Percentiles rank a stretch among this genome's conserved stretches.
Evolutionary conservation across 2,888 invertebrate genomes (phyloP).

Genomic region (Sarcophaga rosellei): DNA sequence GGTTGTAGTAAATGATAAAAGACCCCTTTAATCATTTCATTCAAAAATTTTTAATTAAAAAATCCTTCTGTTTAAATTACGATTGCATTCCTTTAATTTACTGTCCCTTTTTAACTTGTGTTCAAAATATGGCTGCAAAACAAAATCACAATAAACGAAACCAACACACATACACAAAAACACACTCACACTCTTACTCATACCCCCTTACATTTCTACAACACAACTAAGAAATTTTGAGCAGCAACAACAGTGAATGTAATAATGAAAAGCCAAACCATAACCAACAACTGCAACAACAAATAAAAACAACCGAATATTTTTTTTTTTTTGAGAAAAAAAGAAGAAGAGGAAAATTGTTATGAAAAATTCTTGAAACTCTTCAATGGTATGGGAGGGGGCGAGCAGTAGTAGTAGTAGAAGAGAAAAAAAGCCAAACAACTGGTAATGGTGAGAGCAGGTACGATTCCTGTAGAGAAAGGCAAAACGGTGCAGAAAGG

Average conservation of each 20-base stretch:
- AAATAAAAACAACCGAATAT: constrained; percentile 9
- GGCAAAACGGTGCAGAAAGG: neutral
- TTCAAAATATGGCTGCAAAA: constrained; percentile 61
- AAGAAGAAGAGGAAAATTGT: constrained; percentile 49
- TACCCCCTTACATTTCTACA: too few relatives aligned
- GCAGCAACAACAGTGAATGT: constrained; percentile 29
- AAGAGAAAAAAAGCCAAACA: neutral
- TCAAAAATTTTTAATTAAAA: too few relatives aligned
- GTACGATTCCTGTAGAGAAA: neutral
- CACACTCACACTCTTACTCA: too few relatives aligned
- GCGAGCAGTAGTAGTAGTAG: too few relatives aligned
- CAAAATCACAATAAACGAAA: constrained; percentile 60
- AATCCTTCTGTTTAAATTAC: too few relatives aligned
- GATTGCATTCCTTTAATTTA: too few relatives aligned
- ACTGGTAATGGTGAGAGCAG: neutral
- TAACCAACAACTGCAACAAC: constrained; percentile 51
- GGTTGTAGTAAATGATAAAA: too few relatives aligned
- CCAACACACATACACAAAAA: constrained; percentile 33
- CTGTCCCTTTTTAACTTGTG: constrained; percentile 2
- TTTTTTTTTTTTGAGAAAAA: neutral
- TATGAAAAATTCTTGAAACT: constrained; percentile 62
- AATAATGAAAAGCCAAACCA: constrained; percentile 56
- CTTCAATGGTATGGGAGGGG: neutral
- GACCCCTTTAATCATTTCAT: too few relatives aligned
- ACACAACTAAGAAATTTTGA: constrained; percentile 6